A percentile compares a stretch with the other conserved stretches of the same genome.
These are phyloP conservation scores for Microchirus variegatus DNA, from an alignment of 2,797 vertebrate genomes.

Conservation along the genomic window DNA sequence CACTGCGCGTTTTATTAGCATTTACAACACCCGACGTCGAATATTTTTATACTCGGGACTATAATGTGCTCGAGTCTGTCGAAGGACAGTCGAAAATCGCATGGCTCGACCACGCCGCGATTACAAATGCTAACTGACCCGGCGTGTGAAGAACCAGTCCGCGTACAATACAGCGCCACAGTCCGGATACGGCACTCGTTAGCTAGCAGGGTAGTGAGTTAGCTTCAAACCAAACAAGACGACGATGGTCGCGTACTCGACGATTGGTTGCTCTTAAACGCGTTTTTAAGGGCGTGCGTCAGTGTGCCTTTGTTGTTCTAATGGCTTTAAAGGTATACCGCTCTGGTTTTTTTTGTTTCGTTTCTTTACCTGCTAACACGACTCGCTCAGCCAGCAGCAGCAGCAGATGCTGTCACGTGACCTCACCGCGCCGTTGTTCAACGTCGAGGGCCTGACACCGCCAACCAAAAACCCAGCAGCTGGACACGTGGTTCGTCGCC, in stretches of 20 bases:
- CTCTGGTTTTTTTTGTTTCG: constrained; percentile 32
- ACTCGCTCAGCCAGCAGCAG: constrained; percentile 83
- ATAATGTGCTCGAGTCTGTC: accelerated
- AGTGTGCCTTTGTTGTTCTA: accelerated
- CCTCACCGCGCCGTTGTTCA: constrained; percentile 65
- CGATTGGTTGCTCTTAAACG: not conserved
- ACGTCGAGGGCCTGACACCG: constrained; percentile 36
- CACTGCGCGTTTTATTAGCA: not conserved
- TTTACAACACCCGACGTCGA: accelerated
- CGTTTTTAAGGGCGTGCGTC: not conserved
- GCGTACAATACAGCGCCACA: constrained; percentile 46
- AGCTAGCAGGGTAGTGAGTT: constrained; percentile 26
- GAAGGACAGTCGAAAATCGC: constrained; percentile 8
- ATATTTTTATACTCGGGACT: accelerated
- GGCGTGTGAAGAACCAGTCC: constrained; percentile 68
- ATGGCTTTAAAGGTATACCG: not conserved
- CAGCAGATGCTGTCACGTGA: constrained; percentile 80
- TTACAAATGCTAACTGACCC: constrained; percentile 27
- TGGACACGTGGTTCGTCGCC: constrained; percentile 39
- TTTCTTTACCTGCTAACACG: constrained; percentile 86
- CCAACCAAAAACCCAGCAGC: constrained; percentile 37
- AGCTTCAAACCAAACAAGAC: constrained; percentile 17
- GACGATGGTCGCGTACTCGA: not conserved
- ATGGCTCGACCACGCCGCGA: constrained; percentile 3
- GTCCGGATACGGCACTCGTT: constrained; percentile 17